Base-by-base conservation (phyloP, 1,140 invertebrate species). In the Temnothorax longispinosus region DNA sequence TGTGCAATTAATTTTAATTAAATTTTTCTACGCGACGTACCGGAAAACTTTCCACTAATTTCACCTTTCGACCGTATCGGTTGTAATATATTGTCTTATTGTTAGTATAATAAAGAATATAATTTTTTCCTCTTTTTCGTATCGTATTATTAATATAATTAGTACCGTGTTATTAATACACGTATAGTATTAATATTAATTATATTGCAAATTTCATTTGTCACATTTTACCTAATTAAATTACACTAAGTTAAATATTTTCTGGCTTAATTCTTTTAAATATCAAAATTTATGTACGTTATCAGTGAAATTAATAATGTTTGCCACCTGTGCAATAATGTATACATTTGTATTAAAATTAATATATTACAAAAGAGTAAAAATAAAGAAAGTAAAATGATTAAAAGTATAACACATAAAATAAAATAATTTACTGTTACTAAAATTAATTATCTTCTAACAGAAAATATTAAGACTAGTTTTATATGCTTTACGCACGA, bases 1-100 rank as follows among this genome's bases (percentile, higher is more conserved):
- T 67, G n/a, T 13, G 32, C 44, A 10, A 80, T 65, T 80, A 67
- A 54, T 27, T 80, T 65, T 69, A 81, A 81, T 81, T 54, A 69
- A 81, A 69, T 81, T 69, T 81, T 80, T 54, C 6, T 80, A 67
- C 1, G 5, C 13, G 8, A 80, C n/a, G n/a, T 44, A 44, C 35
- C 27, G 21, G 10, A 52, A 65, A 80, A 54, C 15, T 47, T 62
- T 44, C 1, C 13, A 65, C n/a, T n/a, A 54, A 60, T 76, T 60
- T 69, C 15, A 41, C 38, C 21, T 54, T 69, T 69, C 3, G 13
- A 67, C 50, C 27, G 6, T 80, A 52, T 54, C 7, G 8, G 7
- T 38, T 41, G 2, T 32, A 76, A 60, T 27, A 58, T 38, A 27
- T 76, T n/a, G 44, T 58, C 6, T 41, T 60, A 54, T 54, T 54